These are phyloP conservation scores for Boloria euphrosyne DNA, from an alignment of 2,888 invertebrate genomes.

Conservation along the genomic window DNA sequence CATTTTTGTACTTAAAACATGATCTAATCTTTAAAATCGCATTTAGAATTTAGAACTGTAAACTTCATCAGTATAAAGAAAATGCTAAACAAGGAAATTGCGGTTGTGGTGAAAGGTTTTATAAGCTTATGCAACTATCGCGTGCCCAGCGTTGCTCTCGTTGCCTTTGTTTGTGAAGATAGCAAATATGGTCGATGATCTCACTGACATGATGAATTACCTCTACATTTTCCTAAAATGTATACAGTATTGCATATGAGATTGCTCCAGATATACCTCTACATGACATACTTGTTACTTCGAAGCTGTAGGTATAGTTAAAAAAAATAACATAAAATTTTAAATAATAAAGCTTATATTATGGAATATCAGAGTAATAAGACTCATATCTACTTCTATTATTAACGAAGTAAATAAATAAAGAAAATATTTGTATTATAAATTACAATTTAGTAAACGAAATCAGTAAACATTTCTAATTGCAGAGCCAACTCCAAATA, in stretches of 20 bases:
- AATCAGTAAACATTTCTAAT: background rate
- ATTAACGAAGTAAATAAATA: background rate
- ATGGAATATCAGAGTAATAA: too few relatives aligned
- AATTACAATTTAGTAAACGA: background rate
- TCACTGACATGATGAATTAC: constrained; percentile 11
- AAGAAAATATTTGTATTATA: constrained; percentile 1
- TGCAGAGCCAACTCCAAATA: background rate
- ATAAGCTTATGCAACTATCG: constrained; percentile 62
- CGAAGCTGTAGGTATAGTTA: too few relatives aligned
- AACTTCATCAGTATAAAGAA: constrained; percentile 10
- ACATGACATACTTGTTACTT: too few relatives aligned
- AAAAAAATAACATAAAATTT: too few relatives aligned
- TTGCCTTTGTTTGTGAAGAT: constrained; percentile 36
- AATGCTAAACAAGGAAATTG: constrained; percentile 58
- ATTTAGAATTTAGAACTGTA: background rate
- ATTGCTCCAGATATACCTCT: background rate
- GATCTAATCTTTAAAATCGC: background rate
- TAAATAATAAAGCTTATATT: too few relatives aligned
- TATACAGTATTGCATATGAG: background rate
- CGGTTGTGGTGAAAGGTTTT: constrained; percentile 66
- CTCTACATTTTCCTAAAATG: background rate
- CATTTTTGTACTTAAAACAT: too few relatives aligned
- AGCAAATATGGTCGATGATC: constrained; percentile 23
- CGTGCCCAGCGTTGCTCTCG: constrained; percentile 45
- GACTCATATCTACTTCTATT: too few relatives aligned